A percentile compares a stretch with the other conserved stretches of the same genome.
phyloP scores from a whole-genome alignment of 2,888 invertebrate genomes.

The Escarpia spicata region DNA sequence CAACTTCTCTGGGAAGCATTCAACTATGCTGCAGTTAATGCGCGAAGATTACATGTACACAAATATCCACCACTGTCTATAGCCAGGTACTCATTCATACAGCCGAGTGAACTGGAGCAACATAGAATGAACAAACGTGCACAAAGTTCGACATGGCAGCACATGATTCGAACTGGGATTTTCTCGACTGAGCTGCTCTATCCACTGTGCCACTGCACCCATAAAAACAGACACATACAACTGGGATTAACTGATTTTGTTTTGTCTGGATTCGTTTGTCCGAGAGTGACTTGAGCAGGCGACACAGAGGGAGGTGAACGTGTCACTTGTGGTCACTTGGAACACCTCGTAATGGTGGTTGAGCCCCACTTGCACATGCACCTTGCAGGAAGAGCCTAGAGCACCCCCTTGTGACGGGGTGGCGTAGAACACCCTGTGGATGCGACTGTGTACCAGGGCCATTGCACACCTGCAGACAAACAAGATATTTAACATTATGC shows the following conservation, averaged over 20 bases:
- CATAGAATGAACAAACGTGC: no score
- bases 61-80: no score
- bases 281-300: neutral
- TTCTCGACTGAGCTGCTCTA: no score
- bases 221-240: neutral
- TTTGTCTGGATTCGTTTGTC: neutral
- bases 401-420: constrained; percentile 73
- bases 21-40: no score
- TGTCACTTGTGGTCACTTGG: constrained; percentile 54
- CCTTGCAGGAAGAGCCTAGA: constrained; percentile 76
- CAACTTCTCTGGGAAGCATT: no score
- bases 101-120: no score
- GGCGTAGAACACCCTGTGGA: constrained; percentile 81
- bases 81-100: no score
- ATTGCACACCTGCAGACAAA: constrained; percentile 78
- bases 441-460: constrained; percentile 92
- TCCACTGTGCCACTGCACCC: no score
- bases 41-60: no score
- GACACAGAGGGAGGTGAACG: constrained; percentile 36
- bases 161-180: no score
- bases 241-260: neutral
- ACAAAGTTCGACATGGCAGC: no score
- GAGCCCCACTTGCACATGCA: constrained; percentile 81
- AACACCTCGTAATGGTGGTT: constrained; percentile 93
- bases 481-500: constrained; percentile 19